A percentile compares a stretch with the other conserved stretches of the same genome.
These are phyloP conservation scores for Pseudoatta argentina DNA, from an alignment of 1,140 invertebrate species.

Conservation along the genomic window DNA sequence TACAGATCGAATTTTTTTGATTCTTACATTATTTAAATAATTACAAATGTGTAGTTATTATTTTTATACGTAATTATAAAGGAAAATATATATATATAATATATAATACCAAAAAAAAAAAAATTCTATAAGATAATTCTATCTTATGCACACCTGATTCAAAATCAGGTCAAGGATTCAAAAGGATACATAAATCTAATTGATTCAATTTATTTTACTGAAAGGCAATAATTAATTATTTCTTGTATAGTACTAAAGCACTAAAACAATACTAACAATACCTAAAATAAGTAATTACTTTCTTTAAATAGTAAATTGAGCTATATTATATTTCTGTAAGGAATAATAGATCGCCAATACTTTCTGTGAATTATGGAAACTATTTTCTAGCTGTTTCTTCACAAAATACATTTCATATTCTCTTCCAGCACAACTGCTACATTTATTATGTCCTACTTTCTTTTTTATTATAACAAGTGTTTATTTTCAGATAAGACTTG, in stretches of 20 bases:
- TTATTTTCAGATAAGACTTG: conserved; percentile 50
- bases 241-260: too few relatives aligned
- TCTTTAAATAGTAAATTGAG: too few relatives aligned
- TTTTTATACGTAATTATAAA: not conserved
- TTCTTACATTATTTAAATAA: not conserved
- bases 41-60: not conserved
- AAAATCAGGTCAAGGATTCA: not conserved
- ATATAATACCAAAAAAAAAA: not conserved
- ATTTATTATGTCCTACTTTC: not conserved
- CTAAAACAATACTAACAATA: too few relatives aligned
- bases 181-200: too few relatives aligned
- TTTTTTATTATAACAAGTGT: not conserved
- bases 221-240: too few relatives aligned
- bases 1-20: not conserved
- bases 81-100: not conserved
- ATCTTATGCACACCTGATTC: not conserved
- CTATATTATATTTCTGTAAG: too few relatives aligned
- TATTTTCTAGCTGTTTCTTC: conserved; percentile 9
- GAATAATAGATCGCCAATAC: conserved; percentile 3
- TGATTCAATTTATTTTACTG: too few relatives aligned
- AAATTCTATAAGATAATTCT: not conserved
- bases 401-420: not conserved
- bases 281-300: too few relatives aligned
- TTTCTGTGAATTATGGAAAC: not conserved
- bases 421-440: not conserved